Percentiles rank a stretch among this genome's conserved stretches.
Evolutionary conservation across 2,113 vertebrate species (phyloP).

Genomic region (Calypte anna): DNA sequence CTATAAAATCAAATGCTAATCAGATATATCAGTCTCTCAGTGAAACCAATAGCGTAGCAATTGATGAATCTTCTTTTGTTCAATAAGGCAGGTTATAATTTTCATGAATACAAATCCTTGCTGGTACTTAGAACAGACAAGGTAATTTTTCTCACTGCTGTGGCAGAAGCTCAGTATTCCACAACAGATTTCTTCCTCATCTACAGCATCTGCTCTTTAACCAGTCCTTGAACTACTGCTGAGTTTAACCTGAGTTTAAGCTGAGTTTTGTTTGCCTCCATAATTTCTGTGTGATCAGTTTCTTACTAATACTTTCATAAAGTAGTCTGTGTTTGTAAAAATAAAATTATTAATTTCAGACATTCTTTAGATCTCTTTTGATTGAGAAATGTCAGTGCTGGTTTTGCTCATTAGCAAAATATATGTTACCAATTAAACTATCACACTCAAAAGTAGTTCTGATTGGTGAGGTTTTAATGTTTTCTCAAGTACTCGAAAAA

Average conservation of each 20-base stretch:
- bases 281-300: neutral
- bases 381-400: neutral
- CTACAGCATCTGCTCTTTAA: neutral
- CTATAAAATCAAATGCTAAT: slow-evolving; percentile 7
- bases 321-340: slow-evolving; percentile 38
- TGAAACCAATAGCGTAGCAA: slow-evolving; percentile 61
- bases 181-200: neutral
- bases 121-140: neutral
- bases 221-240: slow-evolving; percentile 44
- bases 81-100: slow-evolving; percentile 55
- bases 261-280: slow-evolving; percentile 12
- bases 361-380: neutral
- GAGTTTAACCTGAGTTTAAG: slow-evolving; percentile 39
- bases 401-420: neutral
- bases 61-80: slow-evolving; percentile 40
- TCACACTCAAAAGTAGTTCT: neutral
- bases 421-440: neutral
- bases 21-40: slow-evolving; percentile 43
- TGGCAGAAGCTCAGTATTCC: neutral
- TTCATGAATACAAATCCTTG: neutral
- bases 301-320: slow-evolving; percentile 59
- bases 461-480: neutral
- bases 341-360: slow-evolving; percentile 38
- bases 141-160: neutral
- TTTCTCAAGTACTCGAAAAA: neutral